Evolutionary conservation across 1,140 invertebrate genomes (phyloP).

Genomic region (Calosoma granatense): DNA sequence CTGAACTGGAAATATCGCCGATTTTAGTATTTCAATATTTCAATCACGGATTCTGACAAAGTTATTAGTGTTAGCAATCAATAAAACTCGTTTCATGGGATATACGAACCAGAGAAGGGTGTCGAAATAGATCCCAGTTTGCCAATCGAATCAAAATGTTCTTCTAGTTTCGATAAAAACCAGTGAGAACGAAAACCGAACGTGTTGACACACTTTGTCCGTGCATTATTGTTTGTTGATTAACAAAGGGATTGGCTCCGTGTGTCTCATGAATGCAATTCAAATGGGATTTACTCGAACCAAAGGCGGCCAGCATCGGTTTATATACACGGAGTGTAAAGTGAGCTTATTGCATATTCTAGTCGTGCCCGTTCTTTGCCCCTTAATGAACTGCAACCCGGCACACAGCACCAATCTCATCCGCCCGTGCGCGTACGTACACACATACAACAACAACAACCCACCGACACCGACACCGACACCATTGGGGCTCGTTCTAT

Average conservation of each 20-base stretch:
- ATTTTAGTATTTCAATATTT: background rate
- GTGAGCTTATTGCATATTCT: slow-evolving; percentile 24
- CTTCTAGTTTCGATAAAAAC: too few relatives aligned
- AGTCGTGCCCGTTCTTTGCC: slow-evolving; percentile 18
- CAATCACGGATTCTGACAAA: slow-evolving; percentile 5
- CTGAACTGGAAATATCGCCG: background rate
- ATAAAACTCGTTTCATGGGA: background rate
- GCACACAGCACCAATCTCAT: too few relatives aligned
- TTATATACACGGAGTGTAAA: slow-evolving; percentile 19
- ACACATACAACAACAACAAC: too few relatives aligned
- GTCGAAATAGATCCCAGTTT: too few relatives aligned
- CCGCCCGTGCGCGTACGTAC: too few relatives aligned
- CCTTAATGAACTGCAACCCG: slow-evolving; percentile 21
- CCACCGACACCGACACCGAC: too few relatives aligned
- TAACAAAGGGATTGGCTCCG: slow-evolving; percentile 4
- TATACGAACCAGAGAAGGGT: background rate
- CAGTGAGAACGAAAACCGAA: too few relatives aligned
- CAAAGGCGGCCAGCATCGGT: background rate
- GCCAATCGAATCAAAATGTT: too few relatives aligned
- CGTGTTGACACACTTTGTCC: too few relatives aligned
- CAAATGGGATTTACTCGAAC: background rate
- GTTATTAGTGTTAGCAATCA: background rate
- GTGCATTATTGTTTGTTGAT: slow-evolving; percentile 1
- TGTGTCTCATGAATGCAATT: slow-evolving; percentile 4
- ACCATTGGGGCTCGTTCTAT: too few relatives aligned